Evolutionary conservation across 2,888 invertebrate species (phyloP).

Genomic region (Ormyrus thymus): DNA sequence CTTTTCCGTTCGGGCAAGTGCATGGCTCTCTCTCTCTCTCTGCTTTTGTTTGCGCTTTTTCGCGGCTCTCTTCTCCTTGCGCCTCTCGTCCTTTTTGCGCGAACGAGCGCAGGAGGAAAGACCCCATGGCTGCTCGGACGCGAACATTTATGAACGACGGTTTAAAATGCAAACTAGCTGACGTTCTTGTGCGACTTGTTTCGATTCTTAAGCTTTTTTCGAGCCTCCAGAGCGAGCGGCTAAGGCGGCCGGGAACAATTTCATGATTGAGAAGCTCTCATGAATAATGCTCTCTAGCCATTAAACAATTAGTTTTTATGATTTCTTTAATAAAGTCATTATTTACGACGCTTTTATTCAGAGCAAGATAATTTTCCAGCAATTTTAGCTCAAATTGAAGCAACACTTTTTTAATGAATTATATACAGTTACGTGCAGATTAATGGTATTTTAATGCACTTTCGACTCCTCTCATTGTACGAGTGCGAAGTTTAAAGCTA

Average conservation of each 20-base stretch:
- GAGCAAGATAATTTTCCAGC: background rate
- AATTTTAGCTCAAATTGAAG: background rate
- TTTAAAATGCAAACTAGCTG: constrained; percentile 51
- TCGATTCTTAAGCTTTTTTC: background rate
- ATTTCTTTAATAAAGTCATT: constrained; percentile 8
- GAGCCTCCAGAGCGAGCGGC: background rate
- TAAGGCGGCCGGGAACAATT: constrained; percentile 38
- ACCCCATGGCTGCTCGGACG: background rate
- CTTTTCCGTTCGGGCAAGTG: constrained; percentile 23
- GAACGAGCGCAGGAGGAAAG: background rate
- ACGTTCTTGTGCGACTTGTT: constrained; percentile 27
- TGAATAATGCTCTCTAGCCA: constrained; percentile 19
- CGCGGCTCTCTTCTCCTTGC: constrained; percentile 6
- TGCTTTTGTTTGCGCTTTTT: background rate
- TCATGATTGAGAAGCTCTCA: constrained; percentile 36
- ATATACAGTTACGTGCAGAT: too few relatives aligned
- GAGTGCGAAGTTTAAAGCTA: too few relatives aligned
- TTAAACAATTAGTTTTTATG: background rate
- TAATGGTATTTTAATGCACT: too few relatives aligned
- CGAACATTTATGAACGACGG: constrained; percentile 31
- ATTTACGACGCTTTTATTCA: background rate
- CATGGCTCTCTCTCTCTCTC: constrained; percentile 4
- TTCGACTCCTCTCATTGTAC: too few relatives aligned
- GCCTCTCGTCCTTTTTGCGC: background rate
- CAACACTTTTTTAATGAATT: too few relatives aligned